phyloP scores from a whole-genome alignment of 2,113 vertebrate genomes.

The Lutjanus erythropterus region DNA sequence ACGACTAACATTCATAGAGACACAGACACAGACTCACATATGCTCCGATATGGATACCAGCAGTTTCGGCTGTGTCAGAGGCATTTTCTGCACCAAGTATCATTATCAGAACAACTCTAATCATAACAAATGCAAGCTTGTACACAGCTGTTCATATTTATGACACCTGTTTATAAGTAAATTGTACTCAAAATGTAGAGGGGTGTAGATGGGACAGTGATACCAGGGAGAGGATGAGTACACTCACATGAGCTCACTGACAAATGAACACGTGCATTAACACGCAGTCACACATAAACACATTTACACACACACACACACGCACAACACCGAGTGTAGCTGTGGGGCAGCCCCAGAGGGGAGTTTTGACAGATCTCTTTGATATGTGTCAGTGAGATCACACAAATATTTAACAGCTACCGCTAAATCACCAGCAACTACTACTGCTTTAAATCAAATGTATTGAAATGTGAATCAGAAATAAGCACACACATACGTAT shows the following conservation, averaged over 20 bases:
- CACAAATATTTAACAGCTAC: constrained; percentile 52
- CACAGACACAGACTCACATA: no score
- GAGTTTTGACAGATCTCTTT: constrained; percentile 31
- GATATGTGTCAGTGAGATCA: constrained; percentile 32
- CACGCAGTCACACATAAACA: neutral
- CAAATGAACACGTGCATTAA: neutral
- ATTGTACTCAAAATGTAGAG: no score
- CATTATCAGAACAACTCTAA: no score
- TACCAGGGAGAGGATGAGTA: neutral
- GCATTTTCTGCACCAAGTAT: no score
- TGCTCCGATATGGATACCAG: no score
- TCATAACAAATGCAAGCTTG: no score
- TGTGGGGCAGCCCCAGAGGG: neutral
- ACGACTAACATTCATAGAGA: no score
- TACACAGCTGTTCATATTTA: no score
- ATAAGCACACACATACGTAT: constrained; percentile 11
- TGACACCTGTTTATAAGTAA: no score
- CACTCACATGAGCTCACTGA: neutral
- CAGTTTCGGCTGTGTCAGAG: no score
- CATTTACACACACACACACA: neutral
- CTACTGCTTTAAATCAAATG: neutral
- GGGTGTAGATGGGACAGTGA: neutral
- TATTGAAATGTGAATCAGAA: constrained; percentile 30
- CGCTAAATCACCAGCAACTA: constrained; percentile 19
- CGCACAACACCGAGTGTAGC: neutral